Conservation (phyloP, 2,113 vertebrate genomes). For the Ptychochromis oligacanthus region DNA sequence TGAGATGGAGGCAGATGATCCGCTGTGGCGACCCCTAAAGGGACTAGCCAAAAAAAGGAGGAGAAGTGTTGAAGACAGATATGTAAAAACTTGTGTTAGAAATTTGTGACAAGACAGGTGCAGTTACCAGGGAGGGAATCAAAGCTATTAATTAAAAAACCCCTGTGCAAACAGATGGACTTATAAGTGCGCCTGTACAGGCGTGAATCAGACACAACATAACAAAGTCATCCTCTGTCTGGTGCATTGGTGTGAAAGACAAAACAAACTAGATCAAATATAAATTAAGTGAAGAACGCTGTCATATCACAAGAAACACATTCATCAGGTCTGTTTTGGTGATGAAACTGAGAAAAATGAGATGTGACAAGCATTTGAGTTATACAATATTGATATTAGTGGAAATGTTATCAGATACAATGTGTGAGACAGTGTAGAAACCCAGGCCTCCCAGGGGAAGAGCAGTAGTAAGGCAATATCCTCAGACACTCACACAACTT, state of each 20-base stretch:
- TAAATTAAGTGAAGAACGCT: constrained; percentile 22
- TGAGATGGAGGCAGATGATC: no score
- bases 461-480: constrained; percentile 36
- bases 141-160: constrained; percentile 46
- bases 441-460: constrained; percentile 33
- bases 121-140: constrained; percentile 46
- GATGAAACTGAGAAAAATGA: constrained; percentile 60
- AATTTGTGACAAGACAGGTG: constrained; percentile 31
- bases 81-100: constrained; percentile 27
- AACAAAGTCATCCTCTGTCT: constrained; percentile 29
- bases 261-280: constrained; percentile 40
- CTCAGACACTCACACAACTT: constrained; percentile 48
- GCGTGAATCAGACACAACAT: constrained; percentile 32
- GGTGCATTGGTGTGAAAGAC: constrained; percentile 38
- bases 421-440: constrained; percentile 43
- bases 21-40: no score
- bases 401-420: constrained; percentile 55
- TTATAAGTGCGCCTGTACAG: neutral
- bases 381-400: constrained; percentile 67
- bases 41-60: no score
- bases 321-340: constrained; percentile 55
- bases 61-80: constrained; percentile 63
- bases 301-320: constrained; percentile 39
- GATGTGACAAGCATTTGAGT: constrained; percentile 44
- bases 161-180: constrained; percentile 28